Evolutionary conservation across 1,140 invertebrate species (phyloP), one percentile per base, ranked within the genome.

Genomic region (Drosophila suzukii): DNA sequence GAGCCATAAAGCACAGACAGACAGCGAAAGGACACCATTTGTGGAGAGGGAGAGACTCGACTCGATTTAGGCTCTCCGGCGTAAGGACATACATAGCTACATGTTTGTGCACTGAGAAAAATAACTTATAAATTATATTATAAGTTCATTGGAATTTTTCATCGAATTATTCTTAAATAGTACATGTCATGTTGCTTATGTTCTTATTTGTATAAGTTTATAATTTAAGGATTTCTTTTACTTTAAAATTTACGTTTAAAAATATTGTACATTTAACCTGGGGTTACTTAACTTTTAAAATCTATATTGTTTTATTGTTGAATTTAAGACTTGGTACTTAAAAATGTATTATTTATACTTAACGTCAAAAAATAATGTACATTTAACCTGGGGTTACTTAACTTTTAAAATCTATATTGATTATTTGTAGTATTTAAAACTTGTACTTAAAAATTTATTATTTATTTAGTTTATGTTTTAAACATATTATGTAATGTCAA

Each of bases 1-100:
- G 17, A 10, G 27, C 65, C 51, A 71, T 71, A 71, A 71, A 58
- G 51, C 44, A 34, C 57, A 10, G 24, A 11, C 36, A 61, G 55
- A 30, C 43, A 34, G 62, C 36, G 60, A 56, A 44, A 27, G 41
- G 49, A 67, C 60, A 62, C 27, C 54, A 34, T 44, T 44, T 46
- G 24, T 27, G 17, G 20, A 32, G 55, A 7, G 56, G 5, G 43
- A n/a, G n/a, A n/a, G n/a, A n/a, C n/a, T n/a, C 11, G 11, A n/a
- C 49, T 44, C 17, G 41, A 60, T 43, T 68, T 62, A 34, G 63
- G 63, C 44, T 66, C 15, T 24, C 24, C 34, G 4, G 11, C 30
- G 24, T 15, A 59, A 41, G 49, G 30, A 51, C 32, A n/a, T 27
- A 36, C 41, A 59, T 43, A 24, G 7, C 0, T 15, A 41, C n/a